Evolutionary conservation across 2,113 vertebrate species (phyloP), one percentile per base, ranked within the genome.

Genomic region (Sander lucioperca): DNA sequence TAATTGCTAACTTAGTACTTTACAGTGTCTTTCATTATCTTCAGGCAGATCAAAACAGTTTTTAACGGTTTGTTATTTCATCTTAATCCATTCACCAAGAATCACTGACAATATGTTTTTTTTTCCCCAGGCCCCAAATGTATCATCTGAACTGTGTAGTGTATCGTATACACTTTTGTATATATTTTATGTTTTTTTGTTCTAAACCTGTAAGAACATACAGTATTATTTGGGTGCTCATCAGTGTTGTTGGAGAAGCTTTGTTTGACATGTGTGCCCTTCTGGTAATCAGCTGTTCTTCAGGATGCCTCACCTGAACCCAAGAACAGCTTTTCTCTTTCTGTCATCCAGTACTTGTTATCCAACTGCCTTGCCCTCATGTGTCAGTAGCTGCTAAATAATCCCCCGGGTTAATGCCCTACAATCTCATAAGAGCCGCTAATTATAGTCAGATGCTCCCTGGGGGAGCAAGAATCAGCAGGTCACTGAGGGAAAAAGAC

Each of bases 321-420:
- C 77, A 79, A 83, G 87, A 91, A 74, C 82, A 88, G 90, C 90
- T 88, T 86, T 91, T 78, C 86, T 90, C 67, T 78, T 89, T 83
- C 74, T 78, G 80, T 77, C 62, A 25, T 76, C 84, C 18, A 10
- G 85, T 84, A 89, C 89, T 92, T 74, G 43, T 86, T 93, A 90
- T 89, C 84, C 87, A 86, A 36, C 77, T 74, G 54, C 72, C 87
- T 84, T 90, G 90, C 54, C 86, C 89, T 91, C 85, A 86, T 93
- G 87, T 91, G 85, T 92, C 64, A 27, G 64, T 89, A 61, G 80
- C 77, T 85, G 77, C 78, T 91, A 30, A 84, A 87, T 93, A 93
- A 94, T 93, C 93, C 89, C 74, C 8, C 13, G 18, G 87, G 82
- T 88, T 91, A 93, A 94, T 93, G 57, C 90, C 48, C 71, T 71